Evolutionary conservation across 2,888 invertebrate genomes (phyloP).

Genomic region (Thecocarcelia acutangulata): DNA sequence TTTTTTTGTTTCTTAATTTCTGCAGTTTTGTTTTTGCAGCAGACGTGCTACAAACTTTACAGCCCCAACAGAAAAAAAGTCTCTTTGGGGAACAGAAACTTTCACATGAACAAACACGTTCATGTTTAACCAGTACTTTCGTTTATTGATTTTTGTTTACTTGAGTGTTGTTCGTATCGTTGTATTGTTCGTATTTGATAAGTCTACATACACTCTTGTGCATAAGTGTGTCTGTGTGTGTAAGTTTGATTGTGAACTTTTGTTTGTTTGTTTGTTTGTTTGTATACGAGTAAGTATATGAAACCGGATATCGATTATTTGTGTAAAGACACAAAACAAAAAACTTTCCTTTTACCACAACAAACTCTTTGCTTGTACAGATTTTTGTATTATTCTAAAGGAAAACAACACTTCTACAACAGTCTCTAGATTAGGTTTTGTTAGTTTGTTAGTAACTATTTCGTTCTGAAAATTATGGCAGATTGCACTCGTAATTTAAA

Average conservation of each 20-base stretch:
- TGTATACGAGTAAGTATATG: not conserved
- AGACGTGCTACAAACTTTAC: constrained; percentile 37
- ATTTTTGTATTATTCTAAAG: constrained; percentile 11
- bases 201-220: not conserved
- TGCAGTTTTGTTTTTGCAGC: constrained; percentile 8
- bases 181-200: not conserved
- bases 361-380: constrained; percentile 3
- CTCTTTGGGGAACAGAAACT: constrained; percentile 5
- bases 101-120: not conserved
- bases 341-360: constrained; percentile 37
- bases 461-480: too few species aligned
- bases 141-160: constrained; percentile 28
- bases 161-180: not conserved
- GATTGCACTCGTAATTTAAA: too few species aligned
- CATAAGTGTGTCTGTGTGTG: not conserved
- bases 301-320: constrained; percentile 62
- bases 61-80: constrained; percentile 14
- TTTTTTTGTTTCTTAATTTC: not conserved
- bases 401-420: too few species aligned
- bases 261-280: not conserved
- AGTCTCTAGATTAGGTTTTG: not conserved
- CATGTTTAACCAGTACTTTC: not conserved
- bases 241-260: not conserved
- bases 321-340: constrained; percentile 10
- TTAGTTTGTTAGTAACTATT: too few species aligned